Base-by-base conservation (phyloP, 2,113 vertebrate genomes). In the Dromiciops gliroides region DNA sequence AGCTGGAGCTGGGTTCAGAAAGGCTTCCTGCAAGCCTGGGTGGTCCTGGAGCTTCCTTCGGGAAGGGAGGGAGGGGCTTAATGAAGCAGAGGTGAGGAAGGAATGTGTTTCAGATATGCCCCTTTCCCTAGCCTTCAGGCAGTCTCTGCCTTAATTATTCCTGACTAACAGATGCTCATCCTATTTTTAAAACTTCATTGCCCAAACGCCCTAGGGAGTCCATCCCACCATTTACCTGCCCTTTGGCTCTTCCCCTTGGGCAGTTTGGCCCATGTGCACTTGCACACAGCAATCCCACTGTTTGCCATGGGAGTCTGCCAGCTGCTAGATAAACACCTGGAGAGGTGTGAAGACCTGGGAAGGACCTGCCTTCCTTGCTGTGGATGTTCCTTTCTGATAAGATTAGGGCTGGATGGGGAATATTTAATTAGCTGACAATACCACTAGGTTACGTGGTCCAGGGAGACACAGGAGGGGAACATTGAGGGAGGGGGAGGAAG, bases 381-480 rank as follows among this genome's bases (percentile, higher is more conserved):
- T 75, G 47, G 48, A 94, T 92, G 89, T 52, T 90, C 47, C 93
- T 93, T 94, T 95, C 93, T 94, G 95, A 31, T 23, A 10, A 83
- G 93, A 75, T 50, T 94, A 44, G 48, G 92, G 88, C 93, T 95
- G 94, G 49, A 95, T 91, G 94, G 92, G 97, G 96, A 95, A 94
- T 94, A 93, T 96, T 97, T 96, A 97, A 95, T 97, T 96, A 97
- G 94, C 89, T 56, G 97, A 89, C 60, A 56, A 90, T 89, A 89
- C 10, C 28, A 31, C 51, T 50, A 92, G 90, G 50, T 50, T 95
- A 93, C 95, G 91, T 48, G 51, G 53, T 10, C 12, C 19, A 60
- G 37, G 49, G 28, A 95, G 56, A 44, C 50, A 48, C 28, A 94
- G 94, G 37, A 49, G 48, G 89, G 88, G 8, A 50, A 56, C n/a